Conservation (phyloP, 2,888 invertebrate species). For the Argyra leucocephala region DNA sequence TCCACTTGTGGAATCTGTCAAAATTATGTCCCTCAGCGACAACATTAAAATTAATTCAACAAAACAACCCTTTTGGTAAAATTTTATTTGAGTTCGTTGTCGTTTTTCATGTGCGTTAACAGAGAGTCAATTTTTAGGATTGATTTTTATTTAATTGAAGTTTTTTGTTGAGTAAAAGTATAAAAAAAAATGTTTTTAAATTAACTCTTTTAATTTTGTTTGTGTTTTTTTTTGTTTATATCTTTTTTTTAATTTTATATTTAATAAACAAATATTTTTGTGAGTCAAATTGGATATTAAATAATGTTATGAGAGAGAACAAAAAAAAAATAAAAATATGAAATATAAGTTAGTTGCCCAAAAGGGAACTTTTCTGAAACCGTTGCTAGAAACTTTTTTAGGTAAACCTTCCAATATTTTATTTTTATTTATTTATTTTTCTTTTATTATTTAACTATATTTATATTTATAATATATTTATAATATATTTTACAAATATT, state of each 20-base stretch:
- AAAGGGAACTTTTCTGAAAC: conserved; percentile 64
- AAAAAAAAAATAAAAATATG: neutral
- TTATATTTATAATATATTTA: neutral
- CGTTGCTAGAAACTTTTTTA: conserved; percentile 21
- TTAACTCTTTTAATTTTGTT: no score
- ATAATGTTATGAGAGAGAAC: neutral
- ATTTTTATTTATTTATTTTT: neutral
- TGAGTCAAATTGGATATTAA: neutral
- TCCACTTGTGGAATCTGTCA: no score
- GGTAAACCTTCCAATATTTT: neutral
- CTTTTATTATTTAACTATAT: neutral
- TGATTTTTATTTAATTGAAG: no score
- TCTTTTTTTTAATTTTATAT: neutral
- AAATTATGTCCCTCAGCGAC: no score
- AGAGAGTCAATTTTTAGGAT: no score
- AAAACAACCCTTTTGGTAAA: no score
- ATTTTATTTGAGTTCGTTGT: no score
- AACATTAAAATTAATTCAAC: no score
- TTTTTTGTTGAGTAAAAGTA: no score
- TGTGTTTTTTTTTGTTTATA: no score
- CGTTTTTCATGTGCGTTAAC: no score
- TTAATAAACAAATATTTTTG: neutral
- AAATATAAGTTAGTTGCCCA: conserved; percentile 49
- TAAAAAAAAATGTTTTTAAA: no score
- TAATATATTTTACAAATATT: neutral